A percentile compares a stretch with the other conserved stretches of the same genome.
Evolutionary conservation across 2,797 vertebrate species (phyloP).

Genomic region (Sebastes aleutianus): DNA sequence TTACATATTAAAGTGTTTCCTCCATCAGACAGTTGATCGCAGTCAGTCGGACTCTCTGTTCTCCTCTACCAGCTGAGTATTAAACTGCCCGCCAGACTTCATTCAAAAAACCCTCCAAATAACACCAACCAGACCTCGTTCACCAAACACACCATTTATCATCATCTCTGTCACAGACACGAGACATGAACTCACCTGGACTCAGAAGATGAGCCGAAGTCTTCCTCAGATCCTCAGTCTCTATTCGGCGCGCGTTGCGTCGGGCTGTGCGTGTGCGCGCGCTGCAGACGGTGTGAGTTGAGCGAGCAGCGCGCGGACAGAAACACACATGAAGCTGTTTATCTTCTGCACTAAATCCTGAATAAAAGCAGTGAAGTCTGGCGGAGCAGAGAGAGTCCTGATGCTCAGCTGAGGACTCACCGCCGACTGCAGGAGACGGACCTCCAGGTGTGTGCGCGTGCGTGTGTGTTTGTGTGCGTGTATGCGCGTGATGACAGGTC

Average conservation of each 20-base stretch:
- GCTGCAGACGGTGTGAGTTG: not conserved
- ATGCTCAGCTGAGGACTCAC: not conserved
- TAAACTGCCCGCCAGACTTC: no score
- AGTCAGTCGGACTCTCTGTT: no score
- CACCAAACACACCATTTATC: no score
- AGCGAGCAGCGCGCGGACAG: no score
- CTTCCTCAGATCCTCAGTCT: not conserved
- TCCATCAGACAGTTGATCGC: no score
- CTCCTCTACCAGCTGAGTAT: no score
- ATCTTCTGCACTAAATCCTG: not conserved
- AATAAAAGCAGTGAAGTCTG: not conserved
- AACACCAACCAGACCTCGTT: no score
- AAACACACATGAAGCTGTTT: not conserved
- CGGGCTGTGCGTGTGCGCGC: not conserved
- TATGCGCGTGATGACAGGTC: not conserved
- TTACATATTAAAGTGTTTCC: no score
- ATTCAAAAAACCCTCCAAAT: no score
- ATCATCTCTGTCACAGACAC: no score
- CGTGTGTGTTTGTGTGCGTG: not conserved
- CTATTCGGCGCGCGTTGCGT: not conserved
- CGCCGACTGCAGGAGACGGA: not conserved
- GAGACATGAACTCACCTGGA: not conserved
- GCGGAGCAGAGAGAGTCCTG: not conserved
- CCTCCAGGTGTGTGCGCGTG: conserved; percentile 15
- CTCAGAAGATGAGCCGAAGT: not conserved